phyloP scores from a whole-genome alignment of 2,888 invertebrate genomes.

The Salticus scenicus region DNA sequence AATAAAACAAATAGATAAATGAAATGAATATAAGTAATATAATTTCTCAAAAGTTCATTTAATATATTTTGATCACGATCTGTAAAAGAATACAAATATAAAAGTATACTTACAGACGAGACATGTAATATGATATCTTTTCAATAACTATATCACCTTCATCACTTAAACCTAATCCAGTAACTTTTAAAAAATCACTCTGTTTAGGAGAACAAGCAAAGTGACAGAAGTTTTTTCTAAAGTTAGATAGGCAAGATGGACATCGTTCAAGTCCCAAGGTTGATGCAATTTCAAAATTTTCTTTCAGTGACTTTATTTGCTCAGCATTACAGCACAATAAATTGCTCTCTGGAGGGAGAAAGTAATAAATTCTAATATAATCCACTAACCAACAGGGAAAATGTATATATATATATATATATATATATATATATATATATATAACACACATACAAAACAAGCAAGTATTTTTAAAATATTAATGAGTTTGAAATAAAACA shows the following conservation, averaged over 20 bases:
- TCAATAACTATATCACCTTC: conserved; percentile 57
- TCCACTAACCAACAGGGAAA: too few species aligned
- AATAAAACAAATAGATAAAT: too few species aligned
- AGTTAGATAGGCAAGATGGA: conserved; percentile 70
- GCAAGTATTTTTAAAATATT: too few species aligned
- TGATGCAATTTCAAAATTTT: conserved; percentile 56
- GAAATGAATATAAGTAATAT: too few species aligned
- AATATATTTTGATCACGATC: too few species aligned
- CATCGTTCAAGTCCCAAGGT: conserved; percentile 68
- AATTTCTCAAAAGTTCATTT: too few species aligned
- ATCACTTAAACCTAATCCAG: conserved; percentile 45
- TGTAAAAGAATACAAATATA: neutral
- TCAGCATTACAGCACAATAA: conserved; percentile 81
- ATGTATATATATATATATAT: too few species aligned
- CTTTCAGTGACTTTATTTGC: conserved; percentile 78
- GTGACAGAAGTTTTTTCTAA: conserved; percentile 69
- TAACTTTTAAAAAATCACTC: conserved; percentile 66
- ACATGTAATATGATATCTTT: conserved; percentile 68
- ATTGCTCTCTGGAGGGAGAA: conserved; percentile 46
- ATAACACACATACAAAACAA: too few species aligned
- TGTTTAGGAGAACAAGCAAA: conserved; percentile 69
- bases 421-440: too few species aligned
- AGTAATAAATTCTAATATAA: too few species aligned
- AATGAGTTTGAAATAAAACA: too few species aligned
- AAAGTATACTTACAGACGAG: conserved; percentile 44